Evolutionary conservation across 2,888 invertebrate species (phyloP).

Genomic region (Lycophotia porphyrea): DNA sequence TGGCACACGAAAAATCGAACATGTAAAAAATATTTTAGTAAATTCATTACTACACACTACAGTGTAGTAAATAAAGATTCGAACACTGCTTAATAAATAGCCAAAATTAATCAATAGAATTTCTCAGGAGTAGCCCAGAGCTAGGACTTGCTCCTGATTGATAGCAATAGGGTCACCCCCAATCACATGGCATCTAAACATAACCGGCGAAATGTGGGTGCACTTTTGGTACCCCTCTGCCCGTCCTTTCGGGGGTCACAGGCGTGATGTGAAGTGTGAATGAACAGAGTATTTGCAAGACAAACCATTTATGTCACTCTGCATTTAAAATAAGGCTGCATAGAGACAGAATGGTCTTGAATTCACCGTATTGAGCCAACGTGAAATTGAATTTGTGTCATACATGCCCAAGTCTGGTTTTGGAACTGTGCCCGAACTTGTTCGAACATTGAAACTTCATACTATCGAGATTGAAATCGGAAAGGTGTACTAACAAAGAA

Average conservation of each 20-base stretch:
- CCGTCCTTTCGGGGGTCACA: neutral
- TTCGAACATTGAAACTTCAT: slow-evolving; percentile 17
- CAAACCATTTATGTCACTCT: neutral
- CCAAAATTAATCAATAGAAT: neutral
- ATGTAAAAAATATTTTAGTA: neutral
- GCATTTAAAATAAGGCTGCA: neutral
- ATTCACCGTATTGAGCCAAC: slow-evolving; percentile 37
- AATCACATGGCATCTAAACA: neutral
- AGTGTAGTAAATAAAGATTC: neutral
- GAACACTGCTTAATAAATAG: neutral
- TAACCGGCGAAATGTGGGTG: neutral
- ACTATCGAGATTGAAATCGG: neutral
- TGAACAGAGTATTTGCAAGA: neutral
- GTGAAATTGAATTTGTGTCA: slow-evolving; percentile 43
- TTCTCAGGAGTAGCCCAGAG: neutral
- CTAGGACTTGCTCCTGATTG: neutral
- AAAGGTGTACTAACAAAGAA: neutral
- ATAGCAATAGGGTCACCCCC: neutral
- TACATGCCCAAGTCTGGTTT: slow-evolving; percentile 14
- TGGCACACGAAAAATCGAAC: slow-evolving; percentile 37
- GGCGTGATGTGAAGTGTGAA: neutral
- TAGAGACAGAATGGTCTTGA: slow-evolving; percentile 4
- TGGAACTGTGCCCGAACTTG: slow-evolving; percentile 43
- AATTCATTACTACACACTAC: neutral
- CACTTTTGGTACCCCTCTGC: neutral